Base-by-base conservation (phyloP, 2,113 vertebrate species). In the Narcine bancroftii region DNA sequence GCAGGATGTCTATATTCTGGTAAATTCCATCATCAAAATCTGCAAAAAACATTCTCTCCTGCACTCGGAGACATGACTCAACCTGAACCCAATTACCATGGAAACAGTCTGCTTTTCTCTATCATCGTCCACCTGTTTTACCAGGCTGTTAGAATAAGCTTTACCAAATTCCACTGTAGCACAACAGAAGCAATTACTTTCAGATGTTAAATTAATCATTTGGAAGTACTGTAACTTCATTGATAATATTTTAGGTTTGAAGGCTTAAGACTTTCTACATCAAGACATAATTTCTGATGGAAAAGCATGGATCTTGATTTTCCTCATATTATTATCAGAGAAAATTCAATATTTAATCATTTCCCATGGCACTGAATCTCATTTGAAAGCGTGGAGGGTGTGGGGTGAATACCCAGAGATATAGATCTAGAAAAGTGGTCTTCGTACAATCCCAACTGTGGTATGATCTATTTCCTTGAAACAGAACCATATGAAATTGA, bases 1-100 rank as follows among this genome's bases (percentile, higher is more conserved):
- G 89, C 65, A 15, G 89, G 45, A 47, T 91, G 65, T 91, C 89
- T 69, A 69, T 2, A 19, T 89, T 89, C 87, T 89, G 63, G 87
- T 89, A 89, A 91, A 91, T 91, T 91, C 87, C 63, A 91, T 26
- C 63, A 69, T 69, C 24, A 66, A 91, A 91, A 91, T 91, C 89
- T 91, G 89, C 89, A 69, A 91, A 91, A 91, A 69, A 10, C 39
- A 91, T 91, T 91, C 89, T 39, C 65, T 69, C 42, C 89, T 91
- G 89, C n/a, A 71, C 42, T 69, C 47, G 39, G 65, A 91, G 89
- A 91, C 89, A 91, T 91, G 39, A 91, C 89, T 71, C 63, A 91
- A 91, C 42, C 42, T 65, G 71, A 91, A 47, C 26, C 85, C 4
- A 66, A 91, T 69, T 69, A 47, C 65, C 89, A 91, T 91, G 89